Evolutionary conservation across 2,797 vertebrate species (phyloP).

Genomic region (Microctenopoma steveboyesi): DNA sequence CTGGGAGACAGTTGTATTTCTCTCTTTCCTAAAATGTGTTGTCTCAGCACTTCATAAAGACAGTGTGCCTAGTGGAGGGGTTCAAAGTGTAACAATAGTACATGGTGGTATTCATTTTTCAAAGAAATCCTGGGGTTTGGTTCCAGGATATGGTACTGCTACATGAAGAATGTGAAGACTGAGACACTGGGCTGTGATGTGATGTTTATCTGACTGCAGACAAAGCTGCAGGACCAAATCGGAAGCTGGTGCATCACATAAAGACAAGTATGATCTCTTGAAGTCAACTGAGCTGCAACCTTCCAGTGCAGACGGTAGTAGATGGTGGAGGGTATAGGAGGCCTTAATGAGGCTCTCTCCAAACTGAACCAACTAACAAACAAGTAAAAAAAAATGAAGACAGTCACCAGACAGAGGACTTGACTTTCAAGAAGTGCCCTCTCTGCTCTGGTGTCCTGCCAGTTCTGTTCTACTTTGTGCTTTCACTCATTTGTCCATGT

Average conservation of each 20-base stretch:
- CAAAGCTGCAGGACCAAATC: slow-evolving; percentile 36
- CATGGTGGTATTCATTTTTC: slow-evolving; percentile 39
- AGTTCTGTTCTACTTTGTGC: slow-evolving; percentile 56
- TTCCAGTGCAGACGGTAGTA: slow-evolving; percentile 61
- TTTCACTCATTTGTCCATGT: slow-evolving; percentile 58
- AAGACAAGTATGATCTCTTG: slow-evolving; percentile 51
- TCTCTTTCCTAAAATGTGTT: slow-evolving; percentile 69
- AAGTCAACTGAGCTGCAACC: slow-evolving; percentile 77
- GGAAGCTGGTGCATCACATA: slow-evolving; percentile 34
- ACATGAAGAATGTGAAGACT: slow-evolving; percentile 27
- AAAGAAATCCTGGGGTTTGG: slow-evolving; percentile 33
- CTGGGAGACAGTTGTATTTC: slow-evolving; percentile 59
- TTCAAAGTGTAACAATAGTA: slow-evolving; percentile 51
- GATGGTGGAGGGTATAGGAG: slow-evolving; percentile 36
- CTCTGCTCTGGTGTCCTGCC: slow-evolving; percentile 72
- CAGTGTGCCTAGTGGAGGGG: slow-evolving; percentile 67
- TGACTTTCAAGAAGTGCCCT: slow-evolving; percentile 80
- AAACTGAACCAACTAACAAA: slow-evolving; percentile 43
- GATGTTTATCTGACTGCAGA: slow-evolving; percentile 32
- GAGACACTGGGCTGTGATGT: slow-evolving; percentile 40
- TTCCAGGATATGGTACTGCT: slow-evolving; percentile 53
- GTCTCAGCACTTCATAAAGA: slow-evolving; percentile 73
- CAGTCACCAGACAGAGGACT: slow-evolving; percentile 60
- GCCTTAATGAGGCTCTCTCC: slow-evolving; percentile 28
- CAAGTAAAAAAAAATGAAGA: slow-evolving; percentile 9